Evolutionary conservation across 1,140 invertebrate genomes (phyloP).

Genomic region (Paralvinella palmiformis): DNA sequence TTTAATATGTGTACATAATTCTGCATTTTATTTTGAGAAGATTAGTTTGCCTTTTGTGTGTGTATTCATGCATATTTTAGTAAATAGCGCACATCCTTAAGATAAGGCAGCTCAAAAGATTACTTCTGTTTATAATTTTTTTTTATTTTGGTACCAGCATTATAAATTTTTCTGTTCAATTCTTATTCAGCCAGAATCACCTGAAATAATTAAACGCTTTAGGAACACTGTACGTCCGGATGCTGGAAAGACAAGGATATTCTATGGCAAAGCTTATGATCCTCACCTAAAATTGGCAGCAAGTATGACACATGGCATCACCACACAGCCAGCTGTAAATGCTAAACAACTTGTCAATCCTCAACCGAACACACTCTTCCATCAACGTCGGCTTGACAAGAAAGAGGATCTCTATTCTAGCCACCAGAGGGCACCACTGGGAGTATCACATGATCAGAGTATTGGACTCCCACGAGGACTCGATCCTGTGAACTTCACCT

Average conservation of each 20-base stretch:
- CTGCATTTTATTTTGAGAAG: too few relatives aligned
- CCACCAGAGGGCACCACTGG: constrained; percentile 39
- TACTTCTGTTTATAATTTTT: too few relatives aligned
- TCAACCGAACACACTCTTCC: constrained; percentile 37
- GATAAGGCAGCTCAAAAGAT: too few relatives aligned
- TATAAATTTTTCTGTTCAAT: too few relatives aligned
- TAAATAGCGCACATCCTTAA: too few relatives aligned
- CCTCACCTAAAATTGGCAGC: constrained; percentile 41
- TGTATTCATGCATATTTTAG: too few relatives aligned
- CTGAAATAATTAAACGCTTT: constrained; percentile 41
- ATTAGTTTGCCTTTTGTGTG: too few relatives aligned
- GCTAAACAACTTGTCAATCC: constrained; percentile 43
- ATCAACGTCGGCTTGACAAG: constrained; percentile 36
- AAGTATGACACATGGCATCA: constrained; percentile 45
- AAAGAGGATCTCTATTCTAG: constrained; percentile 41
- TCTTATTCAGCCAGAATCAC: constrained; percentile 36
- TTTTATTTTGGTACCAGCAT: too few relatives aligned
- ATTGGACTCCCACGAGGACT: constrained; percentile 35
- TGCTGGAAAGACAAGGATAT: constrained; percentile 40
- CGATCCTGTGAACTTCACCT: constrained; percentile 35
- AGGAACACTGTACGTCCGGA: constrained; percentile 37
- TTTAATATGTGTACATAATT: too few relatives aligned
- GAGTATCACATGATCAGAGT: constrained; percentile 36
- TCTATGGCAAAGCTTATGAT: constrained; percentile 46
- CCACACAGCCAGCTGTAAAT: constrained; percentile 29